Percentiles rank a stretch among this genome's conserved stretches.
Evolutionary conservation across 2,888 invertebrate species (phyloP).

Genomic region (Maniola hyperantus): DNA sequence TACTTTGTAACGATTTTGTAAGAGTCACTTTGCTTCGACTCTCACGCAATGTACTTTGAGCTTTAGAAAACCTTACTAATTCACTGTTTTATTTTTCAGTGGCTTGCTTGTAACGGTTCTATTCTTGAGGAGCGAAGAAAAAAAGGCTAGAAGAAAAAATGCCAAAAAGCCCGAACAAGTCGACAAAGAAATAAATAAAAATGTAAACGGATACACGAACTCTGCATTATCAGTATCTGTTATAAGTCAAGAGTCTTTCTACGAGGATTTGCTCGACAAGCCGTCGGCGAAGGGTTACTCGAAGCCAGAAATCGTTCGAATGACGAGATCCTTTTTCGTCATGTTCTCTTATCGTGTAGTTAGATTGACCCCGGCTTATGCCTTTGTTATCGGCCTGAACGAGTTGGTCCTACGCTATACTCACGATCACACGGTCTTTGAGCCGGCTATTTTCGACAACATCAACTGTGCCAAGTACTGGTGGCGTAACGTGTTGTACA

Average conservation of each 20-base stretch:
- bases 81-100: slow-evolving; percentile 68
- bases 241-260: slow-evolving; percentile 74
- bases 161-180: slow-evolving; percentile 45
- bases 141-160: slow-evolving; percentile 64
- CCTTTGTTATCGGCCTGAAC: slow-evolving; percentile 89
- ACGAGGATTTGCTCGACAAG: slow-evolving; percentile 69
- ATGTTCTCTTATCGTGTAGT: slow-evolving; percentile 82
- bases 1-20: background rate
- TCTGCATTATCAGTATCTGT: slow-evolving; percentile 69
- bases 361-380: slow-evolving; percentile 91
- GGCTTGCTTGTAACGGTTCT: slow-evolving; percentile 88
- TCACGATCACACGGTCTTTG: slow-evolving; percentile 88
- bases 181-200: slow-evolving; percentile 69
- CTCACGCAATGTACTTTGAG: background rate
- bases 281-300: slow-evolving; percentile 63
- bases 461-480: slow-evolving; percentile 89
- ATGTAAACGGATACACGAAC: slow-evolving; percentile 73
- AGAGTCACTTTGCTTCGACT: background rate
- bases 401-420: slow-evolving; percentile 88
- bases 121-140: slow-evolving; percentile 85
- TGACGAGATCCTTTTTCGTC: slow-evolving; percentile 75
- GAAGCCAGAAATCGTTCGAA: slow-evolving; percentile 61
- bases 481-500: slow-evolving; percentile 93
- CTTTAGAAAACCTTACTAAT: background rate
- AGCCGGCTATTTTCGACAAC: slow-evolving; percentile 87